A percentile compares a stretch with the other conserved stretches of the same genome.
Conservation (phyloP, 2,888 invertebrate species). For the Melikaiella ostensackeni region DNA sequence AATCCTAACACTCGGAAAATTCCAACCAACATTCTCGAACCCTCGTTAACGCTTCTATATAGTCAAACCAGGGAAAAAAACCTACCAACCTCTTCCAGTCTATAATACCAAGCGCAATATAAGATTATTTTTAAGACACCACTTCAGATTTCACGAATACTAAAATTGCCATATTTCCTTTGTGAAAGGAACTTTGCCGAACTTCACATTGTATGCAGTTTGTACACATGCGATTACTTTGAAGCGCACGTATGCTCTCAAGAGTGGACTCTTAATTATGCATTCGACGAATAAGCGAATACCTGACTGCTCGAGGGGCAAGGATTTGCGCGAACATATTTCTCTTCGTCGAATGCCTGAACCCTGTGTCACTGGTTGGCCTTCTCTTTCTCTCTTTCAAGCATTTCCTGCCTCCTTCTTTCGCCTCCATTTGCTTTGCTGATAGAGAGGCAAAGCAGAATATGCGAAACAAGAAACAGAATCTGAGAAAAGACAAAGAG, state of each 20-base stretch:
- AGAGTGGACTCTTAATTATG: slow-evolving; percentile 56
- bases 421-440: slow-evolving; percentile 21
- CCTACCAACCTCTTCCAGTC: background rate
- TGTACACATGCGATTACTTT: slow-evolving; percentile 10
- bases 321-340: slow-evolving; percentile 41
- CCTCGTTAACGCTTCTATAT: slow-evolving; percentile 29
- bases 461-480: slow-evolving; percentile 44
- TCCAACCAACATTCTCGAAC: slow-evolving; percentile 14
- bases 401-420: slow-evolving; percentile 27
- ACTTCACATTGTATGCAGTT: slow-evolving; percentile 21
- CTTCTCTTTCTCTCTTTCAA: slow-evolving; percentile 33
- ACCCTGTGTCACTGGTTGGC: slow-evolving; percentile 32
- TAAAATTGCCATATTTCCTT: slow-evolving; percentile 2
- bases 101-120: background rate
- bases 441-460: slow-evolving; percentile 16
- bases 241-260: background rate
- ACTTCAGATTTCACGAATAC: background rate
- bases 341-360: slow-evolving; percentile 34
- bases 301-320: slow-evolving; percentile 48
- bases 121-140: background rate
- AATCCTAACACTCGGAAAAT: slow-evolving; percentile 39
- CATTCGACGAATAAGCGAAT: slow-evolving; percentile 56
- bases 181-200: background rate
- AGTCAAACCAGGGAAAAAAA: slow-evolving; percentile 14
- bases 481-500: slow-evolving; percentile 15